Base-by-base conservation (phyloP, 2,888 invertebrate genomes). In the Parnassius mnemosyne region DNA sequence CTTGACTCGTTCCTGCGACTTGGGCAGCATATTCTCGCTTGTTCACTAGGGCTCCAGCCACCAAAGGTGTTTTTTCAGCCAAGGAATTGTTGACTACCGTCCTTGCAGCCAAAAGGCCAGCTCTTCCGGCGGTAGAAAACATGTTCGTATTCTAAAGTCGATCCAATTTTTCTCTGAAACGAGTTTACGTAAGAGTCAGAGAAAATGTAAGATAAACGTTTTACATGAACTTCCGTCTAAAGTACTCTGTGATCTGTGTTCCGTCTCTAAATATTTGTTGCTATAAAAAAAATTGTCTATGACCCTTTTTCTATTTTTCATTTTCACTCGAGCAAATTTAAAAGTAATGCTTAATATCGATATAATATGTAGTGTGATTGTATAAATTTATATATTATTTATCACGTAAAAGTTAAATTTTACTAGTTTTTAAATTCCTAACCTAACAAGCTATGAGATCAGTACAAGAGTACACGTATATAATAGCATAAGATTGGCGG, bases 31-130 rank as follows among this genome's bases (percentile, higher is more conserved):
- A 81, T 76, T 89, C 83, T 63, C 86, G 76, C 69, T 83, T 87
- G 72, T 81, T 85, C 77, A 78, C 83, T 69, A 82, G 80, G 53
- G 87, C 79, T 50, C 84, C 92, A 72, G 87, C 76, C 57, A 80
- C 88, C 63, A 92, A 85, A 88, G 93, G 94, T 50, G 93, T 82
- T 74, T 93, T 91, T 87, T 94, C 93, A 76, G 85, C 78, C 64
- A 93, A 81, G 72, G 93, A 82, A 86, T 93, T 94, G 83, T 93
- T 93, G 65, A 85, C 87, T 66, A 92, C 86, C 66, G 92, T 80
- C 85, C 93, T 93, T 66, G 88, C 92, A 81, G 93, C 93, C 84
- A 94, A 87, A 77, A 93, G 92, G 84, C 93, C 92, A 77, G 84
- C 85, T 84, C 87, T 89, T 79, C 87, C 87, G 79, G 89, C 89